Conservation (phyloP, 1,140 invertebrate genomes). For the Helicoverpa zea region DNA sequence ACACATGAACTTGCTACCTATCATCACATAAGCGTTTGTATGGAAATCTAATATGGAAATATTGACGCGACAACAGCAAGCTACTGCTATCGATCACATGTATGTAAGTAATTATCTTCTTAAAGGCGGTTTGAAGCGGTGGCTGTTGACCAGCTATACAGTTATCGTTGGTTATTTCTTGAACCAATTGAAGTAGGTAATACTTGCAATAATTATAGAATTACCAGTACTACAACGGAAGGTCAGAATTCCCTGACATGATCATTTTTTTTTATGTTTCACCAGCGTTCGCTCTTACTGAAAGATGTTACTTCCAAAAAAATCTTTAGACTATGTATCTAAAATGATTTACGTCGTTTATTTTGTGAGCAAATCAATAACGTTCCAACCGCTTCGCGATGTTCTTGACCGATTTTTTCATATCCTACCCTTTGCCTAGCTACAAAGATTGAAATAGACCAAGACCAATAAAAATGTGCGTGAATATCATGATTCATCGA, state of each 20-base stretch:
- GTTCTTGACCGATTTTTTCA: slow-evolving; percentile 10
- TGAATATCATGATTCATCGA: neutral
- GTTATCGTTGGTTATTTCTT: neutral
- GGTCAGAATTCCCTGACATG: too few relatives aligned
- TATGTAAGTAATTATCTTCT: slow-evolving; percentile 51
- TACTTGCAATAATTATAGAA: neutral
- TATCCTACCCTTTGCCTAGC: neutral
- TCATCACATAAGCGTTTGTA: neutral
- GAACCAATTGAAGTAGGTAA: neutral
- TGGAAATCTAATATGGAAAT: slow-evolving; percentile 60
- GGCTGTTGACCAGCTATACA: neutral
- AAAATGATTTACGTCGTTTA: slow-evolving; percentile 10
- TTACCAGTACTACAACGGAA: too few relatives aligned
- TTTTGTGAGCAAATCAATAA: neutral
- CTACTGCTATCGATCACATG: slow-evolving; percentile 56
- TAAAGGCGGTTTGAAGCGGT: slow-evolving; percentile 59
- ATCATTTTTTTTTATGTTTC: too few relatives aligned
- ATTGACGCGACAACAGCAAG: slow-evolving; percentile 44
- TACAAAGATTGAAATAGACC: neutral
- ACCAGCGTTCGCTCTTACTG: too few relatives aligned
- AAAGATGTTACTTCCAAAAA: neutral
- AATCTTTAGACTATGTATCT: slow-evolving; percentile 1
- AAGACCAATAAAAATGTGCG: slow-evolving; percentile 6
- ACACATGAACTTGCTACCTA: neutral
- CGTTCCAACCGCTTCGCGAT: neutral